Conservation (phyloP, 1,140 invertebrate genomes). For the Magallana ariakensis region DNA sequence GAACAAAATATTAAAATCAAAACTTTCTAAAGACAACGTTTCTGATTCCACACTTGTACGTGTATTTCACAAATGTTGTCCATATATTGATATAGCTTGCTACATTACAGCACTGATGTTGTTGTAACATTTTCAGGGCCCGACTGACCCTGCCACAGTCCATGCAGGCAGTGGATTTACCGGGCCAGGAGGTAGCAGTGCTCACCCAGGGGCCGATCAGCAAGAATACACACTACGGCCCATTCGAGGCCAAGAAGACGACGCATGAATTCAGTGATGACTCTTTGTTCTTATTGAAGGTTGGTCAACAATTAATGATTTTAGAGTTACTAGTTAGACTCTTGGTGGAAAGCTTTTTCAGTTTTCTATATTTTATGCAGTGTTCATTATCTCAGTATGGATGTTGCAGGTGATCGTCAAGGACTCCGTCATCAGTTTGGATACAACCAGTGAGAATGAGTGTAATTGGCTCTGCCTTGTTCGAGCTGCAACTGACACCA, state of each 20-base stretch:
- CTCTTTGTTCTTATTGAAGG: conserved; percentile 78
- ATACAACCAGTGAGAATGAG: conserved; percentile 75
- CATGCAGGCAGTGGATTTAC: conserved; percentile 73
- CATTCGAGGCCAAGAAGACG: conserved; percentile 79
- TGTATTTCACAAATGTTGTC: no score
- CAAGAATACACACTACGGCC: conserved; percentile 80
- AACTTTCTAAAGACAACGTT: no score
- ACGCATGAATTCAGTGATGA: conserved; percentile 75
- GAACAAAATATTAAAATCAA: no score
- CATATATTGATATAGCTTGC: no score
- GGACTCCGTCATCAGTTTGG: conserved; percentile 74
- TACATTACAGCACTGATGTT: background rate
- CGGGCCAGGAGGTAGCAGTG: conserved; percentile 74
- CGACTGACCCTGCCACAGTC: conserved; percentile 79
- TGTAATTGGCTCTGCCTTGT: conserved; percentile 79
- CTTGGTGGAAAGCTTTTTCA: no score
- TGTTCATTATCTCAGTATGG: background rate
- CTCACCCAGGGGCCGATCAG: conserved; percentile 70
- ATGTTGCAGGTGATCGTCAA: conserved; percentile 71
- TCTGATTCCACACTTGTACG: no score
- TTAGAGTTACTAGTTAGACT: background rate
- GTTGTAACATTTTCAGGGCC: conserved; percentile 70
- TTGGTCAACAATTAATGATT: conserved; percentile 47
- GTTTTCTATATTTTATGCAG: background rate
- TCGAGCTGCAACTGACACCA: conserved; percentile 60